Conservation (phyloP, 2,797 vertebrate genomes). For the Mus spretus region DNA sequence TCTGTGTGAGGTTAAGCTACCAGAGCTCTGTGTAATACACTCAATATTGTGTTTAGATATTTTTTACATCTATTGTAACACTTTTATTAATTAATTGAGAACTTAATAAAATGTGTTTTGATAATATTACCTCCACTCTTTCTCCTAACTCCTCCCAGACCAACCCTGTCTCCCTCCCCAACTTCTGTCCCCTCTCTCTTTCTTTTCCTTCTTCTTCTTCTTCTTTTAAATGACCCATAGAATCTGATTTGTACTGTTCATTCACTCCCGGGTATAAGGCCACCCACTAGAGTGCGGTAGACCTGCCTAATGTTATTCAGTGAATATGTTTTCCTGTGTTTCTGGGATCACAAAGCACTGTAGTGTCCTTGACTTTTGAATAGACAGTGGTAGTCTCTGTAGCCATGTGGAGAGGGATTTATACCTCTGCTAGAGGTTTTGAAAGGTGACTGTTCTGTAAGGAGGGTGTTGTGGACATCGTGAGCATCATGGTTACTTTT, state of each 20-base stretch:
- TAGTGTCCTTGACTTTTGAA: background rate
- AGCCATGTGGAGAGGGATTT: background rate
- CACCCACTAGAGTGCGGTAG: background rate
- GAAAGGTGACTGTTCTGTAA: background rate
- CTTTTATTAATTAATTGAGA: background rate
- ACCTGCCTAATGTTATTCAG: background rate
- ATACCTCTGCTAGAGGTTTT: constrained; percentile 6
- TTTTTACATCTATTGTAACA: background rate
- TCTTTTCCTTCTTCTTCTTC: background rate
- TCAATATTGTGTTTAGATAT: background rate
- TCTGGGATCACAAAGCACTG: constrained; percentile 34
- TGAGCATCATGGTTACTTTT: background rate
- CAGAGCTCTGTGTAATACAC: background rate
- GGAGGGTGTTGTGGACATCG: background rate
- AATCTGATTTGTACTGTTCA: background rate
- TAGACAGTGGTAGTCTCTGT: constrained; percentile 24
- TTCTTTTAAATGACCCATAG: background rate
- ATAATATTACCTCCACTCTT: background rate
- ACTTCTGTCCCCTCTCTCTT: background rate
- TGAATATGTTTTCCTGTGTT: constrained; percentile 32
- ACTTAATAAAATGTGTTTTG: background rate
- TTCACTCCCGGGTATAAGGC: background rate
- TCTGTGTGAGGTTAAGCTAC: background rate
- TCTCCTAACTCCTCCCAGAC: background rate
- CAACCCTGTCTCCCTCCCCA: too few relatives aligned